phyloP scores from a whole-genome alignment of 2,113 vertebrate species.

The Siphamia tubifer region DNA sequence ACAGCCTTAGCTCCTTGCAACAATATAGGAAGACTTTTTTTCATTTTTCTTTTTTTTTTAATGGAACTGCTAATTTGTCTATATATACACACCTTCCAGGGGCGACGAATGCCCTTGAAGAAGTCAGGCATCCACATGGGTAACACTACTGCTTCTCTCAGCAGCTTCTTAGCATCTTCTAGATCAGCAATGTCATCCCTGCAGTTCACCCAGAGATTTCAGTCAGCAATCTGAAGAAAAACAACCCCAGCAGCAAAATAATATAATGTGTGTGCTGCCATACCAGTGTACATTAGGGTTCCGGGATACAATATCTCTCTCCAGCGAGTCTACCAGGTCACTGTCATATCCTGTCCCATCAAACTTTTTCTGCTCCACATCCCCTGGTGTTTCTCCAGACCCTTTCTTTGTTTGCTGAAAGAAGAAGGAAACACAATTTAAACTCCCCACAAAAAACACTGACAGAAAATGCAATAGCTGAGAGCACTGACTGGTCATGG shows the following conservation, averaged over 20 bases:
- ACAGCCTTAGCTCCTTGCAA: too few species aligned
- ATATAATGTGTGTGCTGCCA: conserved; percentile 2
- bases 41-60: too few species aligned
- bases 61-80: background rate
- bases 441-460: background rate
- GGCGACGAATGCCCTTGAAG: conserved; percentile 96
- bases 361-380: conserved; percentile 89
- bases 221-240: background rate
- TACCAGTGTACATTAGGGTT: conserved; percentile 97
- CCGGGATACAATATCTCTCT: conserved; percentile 96
- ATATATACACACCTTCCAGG: conserved; percentile 88
- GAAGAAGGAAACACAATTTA: background rate
- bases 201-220: conserved; percentile 7
- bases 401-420: conserved; percentile 84
- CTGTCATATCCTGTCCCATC: conserved; percentile 90
- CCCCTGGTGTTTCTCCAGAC: conserved; percentile 78
- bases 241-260: background rate
- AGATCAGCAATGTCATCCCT: conserved; percentile 98
- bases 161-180: conserved; percentile 91
- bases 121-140: conserved; percentile 99
- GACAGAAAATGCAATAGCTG: background rate
- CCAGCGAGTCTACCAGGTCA: conserved; percentile 90
- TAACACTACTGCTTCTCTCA: conserved; percentile 95
- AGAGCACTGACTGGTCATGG: too few species aligned
- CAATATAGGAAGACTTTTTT: too few species aligned